Base-by-base conservation (phyloP, 2,797 vertebrate species). In the Gambelia wislizenii region DNA sequence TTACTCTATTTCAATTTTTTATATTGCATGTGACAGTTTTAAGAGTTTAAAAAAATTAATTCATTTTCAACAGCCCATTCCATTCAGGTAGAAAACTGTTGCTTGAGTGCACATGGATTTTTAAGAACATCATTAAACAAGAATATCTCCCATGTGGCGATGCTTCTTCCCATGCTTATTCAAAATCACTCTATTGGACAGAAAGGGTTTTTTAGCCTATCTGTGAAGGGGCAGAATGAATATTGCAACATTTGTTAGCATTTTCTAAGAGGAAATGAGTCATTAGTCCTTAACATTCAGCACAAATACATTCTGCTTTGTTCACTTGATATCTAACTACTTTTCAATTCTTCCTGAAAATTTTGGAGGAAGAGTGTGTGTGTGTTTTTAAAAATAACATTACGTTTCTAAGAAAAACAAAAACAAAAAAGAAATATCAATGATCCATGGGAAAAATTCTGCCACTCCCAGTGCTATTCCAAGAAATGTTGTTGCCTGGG, bases 141-240 rank as follows among this genome's bases (percentile, higher is more conserved):
- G 64, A 79, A 69, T n/a, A 8, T 81, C 74, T 64, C 30, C 20
- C 47, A 70, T 39, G 7, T 44, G 2, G 16, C 42, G 72, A 77
- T 61, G 44, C n/a, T 56, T 33, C 27, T 20, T 77, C 84, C 77
- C 69, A 64, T 84, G 36, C 82, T 89, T 47, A 83, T 69, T 7
- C 0, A 59, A 80, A 44, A 78, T 89, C 1, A 0, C 22, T 49
- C 25, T 54, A 2, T 52, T 67, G 70, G 25, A 76, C 25, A 9
- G 18, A 76, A 92, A 69, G 0, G 49, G 20, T 64, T 8, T 1
- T 88, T 77, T 27, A 88, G 54, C 22, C 85, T 78, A 83, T 18
- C n/a, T 80, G 70, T 39, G 39, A 91, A 89, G 49, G 30, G 27
- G 75, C 49, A 56, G 84, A 93, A 83, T 0, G n/a, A 89, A 6